Conservation (phyloP, 1,140 invertebrate species). For the Zaprionus kolodkinae region DNA sequence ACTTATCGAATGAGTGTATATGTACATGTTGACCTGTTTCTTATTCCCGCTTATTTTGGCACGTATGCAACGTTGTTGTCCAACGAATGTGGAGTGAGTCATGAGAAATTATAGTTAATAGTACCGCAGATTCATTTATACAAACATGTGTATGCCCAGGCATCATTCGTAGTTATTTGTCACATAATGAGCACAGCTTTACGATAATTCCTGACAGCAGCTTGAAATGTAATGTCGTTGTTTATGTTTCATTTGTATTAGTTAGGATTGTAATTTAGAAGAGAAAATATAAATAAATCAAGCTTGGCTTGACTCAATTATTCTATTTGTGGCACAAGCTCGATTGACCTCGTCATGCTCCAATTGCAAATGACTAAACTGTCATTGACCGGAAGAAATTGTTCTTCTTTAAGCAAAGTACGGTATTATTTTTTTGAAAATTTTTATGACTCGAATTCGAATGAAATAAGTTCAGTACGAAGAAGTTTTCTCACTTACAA, state of each 20-base stretch:
- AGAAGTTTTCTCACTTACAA: background rate
- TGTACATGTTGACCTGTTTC: slow-evolving; percentile 37
- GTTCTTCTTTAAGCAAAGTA: background rate
- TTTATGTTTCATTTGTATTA: slow-evolving; percentile 1
- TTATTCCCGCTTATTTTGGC: slow-evolving; percentile 40
- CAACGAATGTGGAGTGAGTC: slow-evolving; percentile 24
- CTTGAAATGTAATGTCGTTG: slow-evolving; percentile 4
- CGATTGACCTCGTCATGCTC: slow-evolving; percentile 31
- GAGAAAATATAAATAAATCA: slow-evolving; percentile 28
- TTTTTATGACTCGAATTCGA: background rate
- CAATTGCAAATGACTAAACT: slow-evolving; percentile 19
- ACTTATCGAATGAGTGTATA: background rate
- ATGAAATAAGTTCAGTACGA: background rate
- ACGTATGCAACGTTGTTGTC: slow-evolving; percentile 27
- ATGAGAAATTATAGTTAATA: slow-evolving; percentile 38
- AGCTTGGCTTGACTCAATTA: slow-evolving; percentile 5
- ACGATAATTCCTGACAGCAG: background rate
- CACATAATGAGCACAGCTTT: slow-evolving; percentile 29
- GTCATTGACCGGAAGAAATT: slow-evolving; percentile 1
- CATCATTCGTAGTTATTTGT: slow-evolving; percentile 8
- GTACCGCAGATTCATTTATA: slow-evolving; percentile 12
- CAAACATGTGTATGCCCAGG: background rate
- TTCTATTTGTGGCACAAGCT: slow-evolving; percentile 10
- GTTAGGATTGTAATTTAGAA: slow-evolving; percentile 8
- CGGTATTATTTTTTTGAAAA: background rate